These are phyloP conservation scores for Sialia sialis DNA, from an alignment of 2,113 vertebrate genomes.

Conservation along the genomic window DNA sequence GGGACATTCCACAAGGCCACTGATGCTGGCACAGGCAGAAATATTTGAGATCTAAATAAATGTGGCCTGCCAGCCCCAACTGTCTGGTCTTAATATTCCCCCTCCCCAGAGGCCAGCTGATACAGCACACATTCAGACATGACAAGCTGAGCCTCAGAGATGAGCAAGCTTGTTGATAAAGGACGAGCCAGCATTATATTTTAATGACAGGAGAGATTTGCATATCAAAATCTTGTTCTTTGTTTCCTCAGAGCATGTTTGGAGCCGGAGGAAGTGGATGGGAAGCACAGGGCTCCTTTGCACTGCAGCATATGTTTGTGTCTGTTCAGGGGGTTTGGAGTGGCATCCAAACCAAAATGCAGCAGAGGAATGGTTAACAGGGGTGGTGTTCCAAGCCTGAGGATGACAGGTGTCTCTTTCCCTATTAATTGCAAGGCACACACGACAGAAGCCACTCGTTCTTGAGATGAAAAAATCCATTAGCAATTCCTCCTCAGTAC, in stretches of 20 bases:
- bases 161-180: neutral
- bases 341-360: neutral
- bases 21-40: neutral
- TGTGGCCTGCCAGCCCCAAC: neutral
- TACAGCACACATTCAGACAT: neutral
- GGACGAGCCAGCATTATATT: neutral
- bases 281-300: neutral
- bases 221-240: neutral
- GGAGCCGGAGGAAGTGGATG: neutral
- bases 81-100: neutral
- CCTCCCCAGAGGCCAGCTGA: neutral
- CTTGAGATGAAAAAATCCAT: neutral
- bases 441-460: neutral
- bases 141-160: neutral
- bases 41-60: neutral
- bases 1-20: neutral
- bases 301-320: neutral
- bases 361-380: neutral
- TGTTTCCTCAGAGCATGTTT: fast-evolving
- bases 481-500: neutral
- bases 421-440: neutral
- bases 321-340: neutral
- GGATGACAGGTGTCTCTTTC: neutral
- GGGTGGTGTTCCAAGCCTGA: neutral
- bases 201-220: neutral